Evolutionary conservation across 2,888 invertebrate genomes (phyloP).

Genomic region (Altica lythri): DNA sequence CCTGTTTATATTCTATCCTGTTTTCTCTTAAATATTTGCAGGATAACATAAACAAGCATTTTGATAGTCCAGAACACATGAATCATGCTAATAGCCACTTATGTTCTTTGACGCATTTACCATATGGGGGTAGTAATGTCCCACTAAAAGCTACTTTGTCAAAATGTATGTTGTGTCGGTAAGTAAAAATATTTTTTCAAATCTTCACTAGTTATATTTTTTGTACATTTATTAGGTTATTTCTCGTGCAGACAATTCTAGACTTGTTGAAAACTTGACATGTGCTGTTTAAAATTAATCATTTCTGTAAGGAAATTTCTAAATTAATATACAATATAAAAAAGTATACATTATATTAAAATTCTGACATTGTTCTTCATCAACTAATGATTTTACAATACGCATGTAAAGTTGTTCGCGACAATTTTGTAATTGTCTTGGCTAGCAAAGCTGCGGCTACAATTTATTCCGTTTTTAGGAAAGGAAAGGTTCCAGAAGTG

Average conservation of each 20-base stretch:
- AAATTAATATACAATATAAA: background rate
- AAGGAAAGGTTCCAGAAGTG: constrained; percentile 88
- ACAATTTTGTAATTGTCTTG: too few species aligned
- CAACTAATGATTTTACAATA: too few species aligned
- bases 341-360: background rate
- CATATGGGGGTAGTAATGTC: constrained; percentile 74
- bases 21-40: constrained; percentile 31
- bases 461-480: constrained; percentile 62
- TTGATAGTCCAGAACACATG: constrained; percentile 53
- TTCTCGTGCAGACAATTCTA: too few species aligned
- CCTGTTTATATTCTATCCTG: too few species aligned
- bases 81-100: constrained; percentile 28
- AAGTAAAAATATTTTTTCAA: constrained; percentile 50
- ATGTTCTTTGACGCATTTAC: constrained; percentile 73
- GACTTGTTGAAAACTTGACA: too few species aligned
- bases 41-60: constrained; percentile 41
- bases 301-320: too few species aligned
- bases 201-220: too few species aligned
- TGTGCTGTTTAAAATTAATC: too few species aligned
- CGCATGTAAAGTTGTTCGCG: too few species aligned
- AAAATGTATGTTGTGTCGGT: constrained; percentile 75
- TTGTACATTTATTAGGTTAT: too few species aligned
- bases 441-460: too few species aligned
- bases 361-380: too few species aligned
- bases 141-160: constrained; percentile 76